A percentile compares a stretch with the other conserved stretches of the same genome.
Conservation (phyloP, 1,140 invertebrate genomes). For the Sinonovacula constricta region DNA sequence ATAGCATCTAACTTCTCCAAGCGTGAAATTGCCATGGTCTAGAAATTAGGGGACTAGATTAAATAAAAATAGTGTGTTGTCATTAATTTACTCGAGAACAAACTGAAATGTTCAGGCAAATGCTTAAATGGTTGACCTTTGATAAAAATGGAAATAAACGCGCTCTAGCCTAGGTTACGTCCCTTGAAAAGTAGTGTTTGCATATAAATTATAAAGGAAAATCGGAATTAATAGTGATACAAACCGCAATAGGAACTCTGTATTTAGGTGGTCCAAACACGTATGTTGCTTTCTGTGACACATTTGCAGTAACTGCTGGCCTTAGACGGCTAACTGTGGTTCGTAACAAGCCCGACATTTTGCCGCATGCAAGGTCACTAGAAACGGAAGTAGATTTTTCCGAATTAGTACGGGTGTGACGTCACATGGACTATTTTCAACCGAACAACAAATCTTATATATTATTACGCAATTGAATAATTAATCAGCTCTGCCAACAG, state of each 20-base stretch:
- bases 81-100: neutral
- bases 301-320: neutral
- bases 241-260: neutral
- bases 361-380: slow-evolving; percentile 15
- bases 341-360: slow-evolving; percentile 5
- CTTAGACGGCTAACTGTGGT: neutral
- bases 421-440: slow-evolving; percentile 21
- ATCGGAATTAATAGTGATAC: neutral
- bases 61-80: neutral
- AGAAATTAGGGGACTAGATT: no score
- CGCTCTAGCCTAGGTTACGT: neutral
- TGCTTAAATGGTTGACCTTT: neutral
- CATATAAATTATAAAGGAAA: neutral
- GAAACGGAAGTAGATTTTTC: slow-evolving; percentile 13
- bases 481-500: neutral
- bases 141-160: neutral
- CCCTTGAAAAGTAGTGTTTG: neutral
- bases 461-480: slow-evolving; percentile 4
- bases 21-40: no score
- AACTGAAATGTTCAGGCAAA: neutral
- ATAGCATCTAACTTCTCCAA: no score
- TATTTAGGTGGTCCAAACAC: slow-evolving; percentile 1
- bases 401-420: neutral
- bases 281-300: slow-evolving; percentile 13
- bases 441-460: neutral